Base-by-base conservation (phyloP, 2,113 vertebrate genomes). In the Proteles cristata region DNA sequence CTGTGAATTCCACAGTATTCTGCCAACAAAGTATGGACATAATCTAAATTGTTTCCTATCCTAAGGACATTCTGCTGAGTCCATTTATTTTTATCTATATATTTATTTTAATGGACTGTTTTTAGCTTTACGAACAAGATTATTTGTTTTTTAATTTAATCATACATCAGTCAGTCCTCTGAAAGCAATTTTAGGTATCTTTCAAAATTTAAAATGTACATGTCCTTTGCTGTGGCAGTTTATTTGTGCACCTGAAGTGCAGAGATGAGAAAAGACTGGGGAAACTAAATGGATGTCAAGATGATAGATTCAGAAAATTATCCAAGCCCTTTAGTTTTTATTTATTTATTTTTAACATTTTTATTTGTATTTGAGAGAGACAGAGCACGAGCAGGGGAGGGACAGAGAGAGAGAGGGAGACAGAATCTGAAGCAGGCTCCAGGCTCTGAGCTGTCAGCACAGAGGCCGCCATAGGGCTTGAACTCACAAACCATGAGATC, bases 21-120 rank as follows among this genome's bases (percentile, higher is more conserved):
- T 94, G 48, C 61, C 69, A 79, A 87, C 61, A 95, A 96, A 50
- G 0, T 68, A n/a, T 63, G 28, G 63, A 43, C 23, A 28, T 74
- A 53, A 53, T 55, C 69, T 35, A 66, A 50, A 77, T 94, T 48
- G 23, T 93, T 97, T 96, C 76, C 58, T 77, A 86, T n/a, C 43
- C 43, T 94, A 63, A 92, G 63, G 61, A 53, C 15, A 69, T 26
- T 74, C 15, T 89, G 31, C 92, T 48, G 50, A 94, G 80, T 92
- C 33, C 14, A 45, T 89, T 82, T 97, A 85, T 74, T 96, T 87
- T 77, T 96, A 89, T 95, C 50, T 77, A 26, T 69, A 4, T 90
- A 39, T 95, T 87, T 96, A 82, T 89, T 94, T 71, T 84, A 97
- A 55, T 95, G 9, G 48, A 9, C 80, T 79, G 7, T 66, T 74